Evolutionary conservation across 2,797 vertebrate genomes (phyloP).

Genomic region (Coccyzus lansbergi): DNA sequence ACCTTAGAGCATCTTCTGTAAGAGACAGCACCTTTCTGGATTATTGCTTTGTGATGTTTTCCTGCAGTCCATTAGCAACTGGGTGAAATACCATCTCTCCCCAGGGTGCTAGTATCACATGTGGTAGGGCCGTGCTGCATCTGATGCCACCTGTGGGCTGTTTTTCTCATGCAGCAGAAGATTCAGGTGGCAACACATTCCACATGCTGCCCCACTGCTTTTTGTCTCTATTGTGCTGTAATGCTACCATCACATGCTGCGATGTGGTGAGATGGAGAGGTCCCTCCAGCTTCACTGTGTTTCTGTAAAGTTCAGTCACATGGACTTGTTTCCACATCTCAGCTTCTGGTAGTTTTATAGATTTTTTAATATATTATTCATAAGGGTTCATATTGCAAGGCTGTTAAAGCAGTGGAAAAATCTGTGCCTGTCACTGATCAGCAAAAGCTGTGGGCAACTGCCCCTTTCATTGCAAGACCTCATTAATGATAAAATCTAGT

Average conservation of each 20-base stretch:
- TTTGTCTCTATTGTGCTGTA: not conserved
- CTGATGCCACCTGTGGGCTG: fast-evolving
- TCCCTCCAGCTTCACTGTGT: not conserved
- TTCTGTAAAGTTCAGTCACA: not conserved
- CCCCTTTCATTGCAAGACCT: not conserved
- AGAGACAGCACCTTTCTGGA: not conserved
- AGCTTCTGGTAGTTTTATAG: not conserved
- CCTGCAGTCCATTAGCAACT: fast-evolving
- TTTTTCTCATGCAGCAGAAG: fast-evolving
- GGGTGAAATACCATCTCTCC: not conserved
- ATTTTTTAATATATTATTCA: not conserved
- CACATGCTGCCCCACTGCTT: not conserved
- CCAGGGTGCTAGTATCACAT: not conserved
- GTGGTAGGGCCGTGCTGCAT: not conserved
- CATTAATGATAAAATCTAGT: not conserved
- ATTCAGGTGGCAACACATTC: not conserved
- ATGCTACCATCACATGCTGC: not conserved
- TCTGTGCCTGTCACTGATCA: not conserved
- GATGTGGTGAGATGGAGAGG: not conserved
- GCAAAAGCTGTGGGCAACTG: not conserved
- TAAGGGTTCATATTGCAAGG: not conserved
- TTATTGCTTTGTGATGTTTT: not conserved
- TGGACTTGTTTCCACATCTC: not conserved
- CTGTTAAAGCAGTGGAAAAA: not conserved
- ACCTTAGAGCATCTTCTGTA: not conserved